phyloP scores from a whole-genome alignment of 2,113 vertebrate species.

The Crotalus horridus region DNA sequence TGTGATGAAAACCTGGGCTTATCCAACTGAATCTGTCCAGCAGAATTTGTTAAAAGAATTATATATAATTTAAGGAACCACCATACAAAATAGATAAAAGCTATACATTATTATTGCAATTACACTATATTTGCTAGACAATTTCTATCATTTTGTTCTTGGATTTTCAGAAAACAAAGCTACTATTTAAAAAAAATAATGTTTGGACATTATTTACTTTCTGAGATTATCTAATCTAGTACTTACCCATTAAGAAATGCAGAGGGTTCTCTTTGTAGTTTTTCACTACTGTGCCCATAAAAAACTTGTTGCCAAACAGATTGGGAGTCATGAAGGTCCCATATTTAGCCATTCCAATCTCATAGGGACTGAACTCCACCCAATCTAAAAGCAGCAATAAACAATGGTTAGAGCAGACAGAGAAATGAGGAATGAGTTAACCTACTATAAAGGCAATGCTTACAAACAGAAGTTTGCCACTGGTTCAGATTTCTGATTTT shows the following conservation, averaged over 20 bases:
- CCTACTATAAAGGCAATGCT: no score
- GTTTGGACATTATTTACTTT: neutral
- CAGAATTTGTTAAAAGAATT: neutral
- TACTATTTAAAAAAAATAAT: neutral
- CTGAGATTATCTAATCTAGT: neutral
- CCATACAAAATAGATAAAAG: neutral
- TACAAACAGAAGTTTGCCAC: neutral
- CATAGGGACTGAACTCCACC: conserved; percentile 96
- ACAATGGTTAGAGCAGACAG: neutral
- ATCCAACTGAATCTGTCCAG: neutral
- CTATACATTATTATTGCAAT: neutral
- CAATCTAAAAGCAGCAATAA: conserved; percentile 78
- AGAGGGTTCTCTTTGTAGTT: conserved; percentile 93
- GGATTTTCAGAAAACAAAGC: neutral
- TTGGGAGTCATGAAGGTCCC: conserved; percentile 96
- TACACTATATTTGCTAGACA: neutral
- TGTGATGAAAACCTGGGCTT: neutral
- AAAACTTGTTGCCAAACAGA: conserved; percentile 97
- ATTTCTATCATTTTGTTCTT: neutral
- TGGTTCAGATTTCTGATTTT: neutral
- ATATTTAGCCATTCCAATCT: conserved; percentile 99
- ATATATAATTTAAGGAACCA: neutral
- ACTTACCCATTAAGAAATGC: conserved; percentile 96
- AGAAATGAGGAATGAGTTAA: neutral
- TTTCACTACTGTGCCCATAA: conserved; percentile 93